A percentile compares a stretch with the other conserved stretches of the same genome.
Evolutionary conservation across 2,888 invertebrate genomes (phyloP).

Genomic region (Drosophila neonasuta): DNA sequence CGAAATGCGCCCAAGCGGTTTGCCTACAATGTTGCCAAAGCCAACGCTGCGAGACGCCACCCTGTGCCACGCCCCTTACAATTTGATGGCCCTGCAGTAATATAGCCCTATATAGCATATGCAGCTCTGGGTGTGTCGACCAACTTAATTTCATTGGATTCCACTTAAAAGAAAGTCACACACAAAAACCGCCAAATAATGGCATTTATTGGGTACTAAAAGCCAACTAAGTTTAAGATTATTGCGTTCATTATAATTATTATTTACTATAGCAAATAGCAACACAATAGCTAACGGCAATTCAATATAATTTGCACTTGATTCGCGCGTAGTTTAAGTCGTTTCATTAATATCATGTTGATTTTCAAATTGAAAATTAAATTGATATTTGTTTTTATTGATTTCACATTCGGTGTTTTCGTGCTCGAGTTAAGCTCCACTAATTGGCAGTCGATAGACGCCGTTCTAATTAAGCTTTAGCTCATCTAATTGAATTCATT

Average conservation of each 20-base stretch:
- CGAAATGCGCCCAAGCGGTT: constrained; percentile 34
- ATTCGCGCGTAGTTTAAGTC: background rate
- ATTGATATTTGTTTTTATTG: constrained; percentile 6
- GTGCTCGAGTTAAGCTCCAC: background rate
- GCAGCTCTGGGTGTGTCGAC: constrained; percentile 25
- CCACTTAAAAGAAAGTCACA: constrained; percentile 34
- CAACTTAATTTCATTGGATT: constrained; percentile 33
- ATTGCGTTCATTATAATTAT: background rate
- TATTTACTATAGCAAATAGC: background rate
- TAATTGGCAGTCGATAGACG: constrained; percentile 20
- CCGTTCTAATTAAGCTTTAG: constrained; percentile 4
- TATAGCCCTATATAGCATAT: constrained; percentile 18
- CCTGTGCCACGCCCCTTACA: constrained; percentile 14
- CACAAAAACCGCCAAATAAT: constrained; percentile 25
- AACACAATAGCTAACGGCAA: background rate
- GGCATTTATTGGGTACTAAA: constrained; percentile 1
- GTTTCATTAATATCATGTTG: constrained; percentile 7
- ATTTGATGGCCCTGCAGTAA: background rate
- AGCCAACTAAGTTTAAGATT: background rate
- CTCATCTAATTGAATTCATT: constrained; percentile 21
- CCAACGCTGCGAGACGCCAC: constrained; percentile 33
- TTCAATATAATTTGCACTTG: background rate
- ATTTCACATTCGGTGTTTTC: background rate
- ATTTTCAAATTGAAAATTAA: constrained; percentile 10
- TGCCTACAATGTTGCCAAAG: constrained; percentile 18